Percentiles rank a stretch among this genome's conserved stretches.
Conservation (phyloP, 2,797 vertebrate species). For the Tenualosa ilisha region DNA sequence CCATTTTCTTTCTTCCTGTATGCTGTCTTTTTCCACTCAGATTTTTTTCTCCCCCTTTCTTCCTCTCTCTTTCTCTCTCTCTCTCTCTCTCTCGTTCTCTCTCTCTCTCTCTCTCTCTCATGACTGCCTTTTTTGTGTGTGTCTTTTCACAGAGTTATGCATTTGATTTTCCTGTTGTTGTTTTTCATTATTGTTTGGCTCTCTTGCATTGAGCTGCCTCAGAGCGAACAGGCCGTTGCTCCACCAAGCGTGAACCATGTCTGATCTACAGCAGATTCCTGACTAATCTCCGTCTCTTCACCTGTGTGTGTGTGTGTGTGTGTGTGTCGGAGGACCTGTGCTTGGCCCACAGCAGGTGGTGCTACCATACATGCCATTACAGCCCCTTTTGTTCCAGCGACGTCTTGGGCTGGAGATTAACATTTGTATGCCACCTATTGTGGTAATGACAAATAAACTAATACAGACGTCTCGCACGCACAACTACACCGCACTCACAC, state of each 20-base stretch:
- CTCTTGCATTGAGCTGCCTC: conserved; percentile 55
- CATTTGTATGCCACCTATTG: not conserved
- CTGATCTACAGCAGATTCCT: conserved; percentile 15
- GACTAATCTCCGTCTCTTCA: conserved; percentile 14
- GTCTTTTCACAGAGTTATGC: not conserved
- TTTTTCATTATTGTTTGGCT: conserved; percentile 72
- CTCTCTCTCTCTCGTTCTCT: not conserved
- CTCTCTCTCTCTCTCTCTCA: not conserved
- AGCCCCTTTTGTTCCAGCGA: not conserved
- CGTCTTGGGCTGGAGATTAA: not conserved
- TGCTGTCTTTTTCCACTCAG: not conserved
- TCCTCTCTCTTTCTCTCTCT: conserved; percentile 23
- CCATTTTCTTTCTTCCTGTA: not conserved
- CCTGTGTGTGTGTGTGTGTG: not conserved
- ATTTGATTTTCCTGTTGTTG: conserved; percentile 46
- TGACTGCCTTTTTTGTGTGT: not conserved
- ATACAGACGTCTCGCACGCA: not conserved
- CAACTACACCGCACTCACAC: not conserved
- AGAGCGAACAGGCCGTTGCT: not conserved
- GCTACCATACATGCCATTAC: not conserved
- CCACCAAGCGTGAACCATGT: conserved; percentile 18
- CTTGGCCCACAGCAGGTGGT: conserved; percentile 12
- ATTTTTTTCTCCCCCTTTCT: not conserved
- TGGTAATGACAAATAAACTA: not conserved
- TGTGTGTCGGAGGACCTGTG: not conserved